Evolutionary conservation across 2,888 invertebrate species (phyloP).

Genomic region (Ceraclea dissimilis): DNA sequence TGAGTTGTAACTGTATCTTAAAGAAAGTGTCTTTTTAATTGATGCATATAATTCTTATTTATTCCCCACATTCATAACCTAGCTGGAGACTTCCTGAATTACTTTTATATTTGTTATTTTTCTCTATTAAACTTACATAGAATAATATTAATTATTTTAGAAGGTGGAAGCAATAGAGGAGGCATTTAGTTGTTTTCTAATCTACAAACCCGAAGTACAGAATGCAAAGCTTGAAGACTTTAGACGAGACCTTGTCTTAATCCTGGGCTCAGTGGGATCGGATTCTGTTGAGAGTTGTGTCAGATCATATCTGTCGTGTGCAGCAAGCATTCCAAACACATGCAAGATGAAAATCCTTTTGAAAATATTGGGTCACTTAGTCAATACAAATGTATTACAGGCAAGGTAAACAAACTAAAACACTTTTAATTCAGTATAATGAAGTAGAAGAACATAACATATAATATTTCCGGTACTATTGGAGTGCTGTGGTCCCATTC

Average conservation of each 20-base stretch:
- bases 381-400: constrained; percentile 63
- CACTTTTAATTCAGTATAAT: too few species aligned
- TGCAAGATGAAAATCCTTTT: constrained; percentile 70
- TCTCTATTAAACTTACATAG: too few species aligned
- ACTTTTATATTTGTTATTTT: too few species aligned
- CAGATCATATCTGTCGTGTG: constrained; percentile 64
- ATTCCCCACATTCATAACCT: too few species aligned
- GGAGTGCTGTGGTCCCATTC: too few species aligned
- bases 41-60: too few species aligned
- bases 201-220: constrained; percentile 66
- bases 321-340: constrained; percentile 66
- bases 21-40: too few species aligned
- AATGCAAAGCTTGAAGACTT: constrained; percentile 59
- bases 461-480: too few species aligned
- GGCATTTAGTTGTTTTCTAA: constrained; percentile 81
- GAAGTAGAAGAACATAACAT: too few species aligned
- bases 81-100: too few species aligned
- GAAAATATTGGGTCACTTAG: constrained; percentile 66
- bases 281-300: constrained; percentile 72
- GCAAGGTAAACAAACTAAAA: constrained; percentile 65
- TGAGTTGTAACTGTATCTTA: too few species aligned
- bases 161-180: constrained; percentile 80
- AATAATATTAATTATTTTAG: too few species aligned
- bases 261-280: constrained; percentile 57
- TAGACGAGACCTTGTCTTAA: constrained; percentile 59